phyloP scores from a whole-genome alignment of 2,888 invertebrate genomes.

The Torymus texanus region DNA sequence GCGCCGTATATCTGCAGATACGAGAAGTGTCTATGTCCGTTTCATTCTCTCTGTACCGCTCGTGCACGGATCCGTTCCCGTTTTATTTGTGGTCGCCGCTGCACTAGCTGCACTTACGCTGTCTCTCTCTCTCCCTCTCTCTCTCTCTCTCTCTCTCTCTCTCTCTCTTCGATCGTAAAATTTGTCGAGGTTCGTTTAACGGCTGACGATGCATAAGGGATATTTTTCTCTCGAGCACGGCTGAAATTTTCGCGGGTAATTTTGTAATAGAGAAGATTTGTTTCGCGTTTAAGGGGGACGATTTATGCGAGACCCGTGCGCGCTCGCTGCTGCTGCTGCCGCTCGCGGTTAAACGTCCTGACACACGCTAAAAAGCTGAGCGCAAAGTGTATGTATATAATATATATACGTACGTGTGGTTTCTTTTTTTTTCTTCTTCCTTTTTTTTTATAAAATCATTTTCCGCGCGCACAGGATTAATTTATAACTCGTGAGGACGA shows the following conservation, averaged over 20 bases:
- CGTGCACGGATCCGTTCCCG: slow-evolving; percentile 5
- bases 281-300: slow-evolving; percentile 42
- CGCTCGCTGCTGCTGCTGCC: background rate
- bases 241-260: slow-evolving; percentile 50
- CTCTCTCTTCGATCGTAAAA: slow-evolving; percentile 42
- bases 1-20: background rate
- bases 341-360: too few species aligned
- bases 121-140: too few species aligned
- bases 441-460: slow-evolving; percentile 37
- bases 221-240: slow-evolving; percentile 43
- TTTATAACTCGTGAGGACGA: slow-evolving; percentile 24
- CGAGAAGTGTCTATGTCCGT: background rate
- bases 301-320: slow-evolving; percentile 47
- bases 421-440: background rate
- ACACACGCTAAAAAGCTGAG: slow-evolving; percentile 17
- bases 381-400: too few species aligned
- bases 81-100: slow-evolving; percentile 30
- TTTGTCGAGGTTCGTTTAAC: slow-evolving; percentile 51
- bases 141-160: too few species aligned
- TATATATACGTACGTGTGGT: too few species aligned
- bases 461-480: slow-evolving; percentile 25
- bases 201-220: slow-evolving; percentile 39
- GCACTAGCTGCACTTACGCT: background rate
- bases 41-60: background rate
- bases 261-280: slow-evolving; percentile 49